Base-by-base conservation (phyloP, 2,888 invertebrate species). In the Torymus tubicola region DNA sequence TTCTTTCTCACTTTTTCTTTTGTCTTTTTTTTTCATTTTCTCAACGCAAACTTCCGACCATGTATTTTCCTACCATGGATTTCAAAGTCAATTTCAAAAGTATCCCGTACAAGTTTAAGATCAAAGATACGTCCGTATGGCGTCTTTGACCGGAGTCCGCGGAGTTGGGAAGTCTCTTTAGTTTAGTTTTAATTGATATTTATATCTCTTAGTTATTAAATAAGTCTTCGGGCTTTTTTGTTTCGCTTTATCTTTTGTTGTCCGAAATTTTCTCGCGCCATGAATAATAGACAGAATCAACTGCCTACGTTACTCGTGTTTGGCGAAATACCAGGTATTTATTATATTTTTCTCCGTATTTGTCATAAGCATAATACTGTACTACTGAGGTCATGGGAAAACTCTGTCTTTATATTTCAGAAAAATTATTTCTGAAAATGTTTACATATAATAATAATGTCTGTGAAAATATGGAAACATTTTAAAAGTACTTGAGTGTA, bases 261-360 rank as follows among this genome's bases (percentile, higher is more conserved):
- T 21, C 5, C 8, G 16, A 50, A 42, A 58, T 65, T 65, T 31
- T 14, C n/a, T 60, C 31, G 31, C 31, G 61, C 58, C 11, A 76
- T 77, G 77, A 70, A 11, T 42, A 78, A 61, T 57, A 65, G 60
- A 42, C 31, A 4, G 14, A 52, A 31, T 58, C 55, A 42, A 11
- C 11, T 61, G n/a, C 67, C 78, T 0, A 10, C 52, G 61, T 69
- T 63, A 21, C 58, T 79, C 5, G 61, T 79, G 10, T 79, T 79
- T 68, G 79, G 79, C 11, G 74, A 74, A 68, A 31, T 74, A 69
- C 79, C 79, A 79, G 79, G 79, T 79, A 79, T 68, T 65, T 79
- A 79, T 73, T 31, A 13, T 3, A 14, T 57, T 42, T 65, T 31
- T 31, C 31, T 31, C 3, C 2, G 31, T 31, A 31, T 31, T 31